Base-by-base conservation (phyloP, 2,888 invertebrate species). In the Stenoptilia bipunctidactyla region DNA sequence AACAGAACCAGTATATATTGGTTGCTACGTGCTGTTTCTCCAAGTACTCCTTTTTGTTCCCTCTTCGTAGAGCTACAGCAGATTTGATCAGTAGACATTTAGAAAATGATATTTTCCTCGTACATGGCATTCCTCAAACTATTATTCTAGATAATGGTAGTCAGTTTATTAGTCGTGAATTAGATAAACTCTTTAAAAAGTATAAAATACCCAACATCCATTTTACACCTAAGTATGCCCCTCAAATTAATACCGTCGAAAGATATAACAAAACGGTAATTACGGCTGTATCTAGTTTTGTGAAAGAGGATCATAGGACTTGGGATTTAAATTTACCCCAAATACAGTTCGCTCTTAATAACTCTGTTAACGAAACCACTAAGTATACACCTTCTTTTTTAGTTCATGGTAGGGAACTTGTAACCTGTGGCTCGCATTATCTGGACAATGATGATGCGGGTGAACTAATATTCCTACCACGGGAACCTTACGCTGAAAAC, bases 321-420 rank as follows among this genome's bases (percentile, higher is more conserved):
- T 54, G 54, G 56, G 54, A 53, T 39, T 6, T 25, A 0, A 39
- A 39, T 20, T n/a, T 53, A 2, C 44, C 45, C 1, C 34, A 44
- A n/a, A 39, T 53, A 5, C 49, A 50, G 15, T 50, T 51, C 34
- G 50, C 51, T 0, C 43, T 53, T 1, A 52, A 53, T 15, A 51
- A 15, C 4, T 48, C 51, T 0, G 51, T 51, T 0, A 53, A 48
- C 39, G 52, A 53, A 13, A 38, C 37, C 1, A 55, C 52, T 1
- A 45, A 45, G 5, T 40, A 27, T 13, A 41, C 44, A 2, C 44
- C 44, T 1, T 9, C 39, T 12, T 44, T 44, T 20, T 10, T 44
- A 13, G 41, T 42, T 0, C 13, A 36, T 33, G 45, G 45, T 10
- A 15, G 45, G 10, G 45, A 45, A 37, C 9, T 40, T 8, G 42